Evolutionary conservation across 2,888 invertebrate genomes (phyloP).

Genomic region (Callyntrura guangdongensis): DNA sequence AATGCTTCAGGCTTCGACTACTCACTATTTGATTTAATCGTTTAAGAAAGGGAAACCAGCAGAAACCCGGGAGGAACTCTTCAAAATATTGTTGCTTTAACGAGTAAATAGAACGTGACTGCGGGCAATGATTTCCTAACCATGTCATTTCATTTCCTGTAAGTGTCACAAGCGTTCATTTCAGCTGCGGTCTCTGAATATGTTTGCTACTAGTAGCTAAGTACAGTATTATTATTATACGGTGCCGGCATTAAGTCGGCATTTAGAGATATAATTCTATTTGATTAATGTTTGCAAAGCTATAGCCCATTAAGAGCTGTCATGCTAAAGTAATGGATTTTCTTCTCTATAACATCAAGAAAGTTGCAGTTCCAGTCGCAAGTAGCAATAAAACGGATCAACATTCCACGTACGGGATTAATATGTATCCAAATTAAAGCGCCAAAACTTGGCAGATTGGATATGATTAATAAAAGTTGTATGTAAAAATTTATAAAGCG

Average conservation of each 20-base stretch:
- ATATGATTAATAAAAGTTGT: too few relatives aligned
- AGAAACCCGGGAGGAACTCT: too few relatives aligned
- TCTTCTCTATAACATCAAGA: too few relatives aligned
- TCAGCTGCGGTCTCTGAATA: constrained; percentile 4
- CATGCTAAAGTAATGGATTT: background rate
- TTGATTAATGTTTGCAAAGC: constrained; percentile 57
- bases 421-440: too few relatives aligned
- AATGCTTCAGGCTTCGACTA: too few relatives aligned
- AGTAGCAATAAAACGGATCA: too few relatives aligned
- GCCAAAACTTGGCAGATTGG: too few relatives aligned
- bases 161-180: background rate
- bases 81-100: background rate
- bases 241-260: background rate
- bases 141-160: background rate
- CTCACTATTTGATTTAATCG: too few relatives aligned
- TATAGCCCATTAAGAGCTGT: constrained; percentile 61
- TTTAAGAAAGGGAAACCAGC: too few relatives aligned
- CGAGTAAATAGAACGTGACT: background rate
- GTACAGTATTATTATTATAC: background rate
- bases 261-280: background rate
- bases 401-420: too few relatives aligned
- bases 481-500: too few relatives aligned
- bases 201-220: background rate
- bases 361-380: too few relatives aligned
- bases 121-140: background rate